These are phyloP conservation scores for Gracilinanus agilis DNA, from an alignment of 2,113 vertebrate species.

Conservation along the genomic window DNA sequence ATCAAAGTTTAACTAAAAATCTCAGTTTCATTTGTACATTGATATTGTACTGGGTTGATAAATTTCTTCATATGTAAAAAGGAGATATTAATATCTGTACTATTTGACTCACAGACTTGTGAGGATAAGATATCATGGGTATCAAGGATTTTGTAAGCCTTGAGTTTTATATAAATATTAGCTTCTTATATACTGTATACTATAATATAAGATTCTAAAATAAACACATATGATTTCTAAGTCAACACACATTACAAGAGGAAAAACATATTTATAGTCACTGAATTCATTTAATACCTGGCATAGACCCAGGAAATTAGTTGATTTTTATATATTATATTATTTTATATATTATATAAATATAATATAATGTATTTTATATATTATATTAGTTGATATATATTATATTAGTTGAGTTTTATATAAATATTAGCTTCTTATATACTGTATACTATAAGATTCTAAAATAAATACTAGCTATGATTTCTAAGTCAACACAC, in stretches of 20 bases:
- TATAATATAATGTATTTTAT: too few species aligned
- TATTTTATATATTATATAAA: too few species aligned
- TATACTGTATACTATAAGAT: not conserved
- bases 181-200: not conserved
- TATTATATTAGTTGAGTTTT: too few species aligned
- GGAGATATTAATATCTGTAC: not conserved
- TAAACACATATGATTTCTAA: not conserved
- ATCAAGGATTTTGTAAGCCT: not conserved
- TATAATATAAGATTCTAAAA: not conserved
- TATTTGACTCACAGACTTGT: not conserved
- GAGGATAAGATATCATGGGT: not conserved
- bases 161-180: not conserved
- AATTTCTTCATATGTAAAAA: not conserved
- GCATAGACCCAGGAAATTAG: not conserved
- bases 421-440: not conserved
- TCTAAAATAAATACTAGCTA: not conserved
- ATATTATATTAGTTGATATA: too few species aligned
- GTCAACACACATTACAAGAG: not conserved
- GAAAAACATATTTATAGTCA: too few species aligned
- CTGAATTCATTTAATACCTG: not conserved
- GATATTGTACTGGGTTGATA: not conserved
- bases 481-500: not conserved
- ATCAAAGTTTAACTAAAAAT: constrained; percentile 25
- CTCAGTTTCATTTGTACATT: not conserved
- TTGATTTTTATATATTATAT: too few species aligned